phyloP scores from a whole-genome alignment of 2,113 vertebrate species.

The Lophochroa leadbeateri region DNA sequence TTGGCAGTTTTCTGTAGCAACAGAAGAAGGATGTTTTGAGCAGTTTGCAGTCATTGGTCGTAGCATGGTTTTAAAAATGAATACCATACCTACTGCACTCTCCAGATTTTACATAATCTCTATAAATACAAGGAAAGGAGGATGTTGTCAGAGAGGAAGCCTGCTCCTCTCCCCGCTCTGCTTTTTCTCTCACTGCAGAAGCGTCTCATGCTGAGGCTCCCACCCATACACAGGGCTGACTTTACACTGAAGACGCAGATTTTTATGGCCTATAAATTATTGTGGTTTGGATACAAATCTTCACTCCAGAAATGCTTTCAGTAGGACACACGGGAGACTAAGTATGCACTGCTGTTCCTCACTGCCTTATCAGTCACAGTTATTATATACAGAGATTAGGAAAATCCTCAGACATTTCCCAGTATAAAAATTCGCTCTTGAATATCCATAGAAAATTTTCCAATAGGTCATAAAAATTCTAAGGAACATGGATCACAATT shows the following conservation, averaged over 20 bases:
- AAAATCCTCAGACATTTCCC: background rate
- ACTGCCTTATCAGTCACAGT: background rate
- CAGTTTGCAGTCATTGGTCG: background rate
- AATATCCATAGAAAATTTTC: conserved; percentile 9
- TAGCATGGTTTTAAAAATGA: background rate
- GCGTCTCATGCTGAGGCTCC: background rate
- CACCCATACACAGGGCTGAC: background rate
- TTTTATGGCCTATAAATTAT: conserved; percentile 14
- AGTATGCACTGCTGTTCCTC: background rate
- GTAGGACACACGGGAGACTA: background rate
- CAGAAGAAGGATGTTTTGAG: background rate
- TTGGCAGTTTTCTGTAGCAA: background rate
- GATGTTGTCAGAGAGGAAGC: background rate
- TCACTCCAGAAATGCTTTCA: background rate
- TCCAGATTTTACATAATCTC: background rate
- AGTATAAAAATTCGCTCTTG: background rate
- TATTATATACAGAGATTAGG: background rate
- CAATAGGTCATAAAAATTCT: background rate
- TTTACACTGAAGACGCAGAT: background rate
- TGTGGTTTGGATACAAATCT: background rate
- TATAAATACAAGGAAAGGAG: background rate
- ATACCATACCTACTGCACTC: background rate
- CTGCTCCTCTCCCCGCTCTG: background rate
- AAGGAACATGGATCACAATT: background rate
- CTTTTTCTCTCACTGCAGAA: background rate